Evolutionary conservation across 2,888 invertebrate genomes (phyloP).

Genomic region (Oxytorus armatus): DNA sequence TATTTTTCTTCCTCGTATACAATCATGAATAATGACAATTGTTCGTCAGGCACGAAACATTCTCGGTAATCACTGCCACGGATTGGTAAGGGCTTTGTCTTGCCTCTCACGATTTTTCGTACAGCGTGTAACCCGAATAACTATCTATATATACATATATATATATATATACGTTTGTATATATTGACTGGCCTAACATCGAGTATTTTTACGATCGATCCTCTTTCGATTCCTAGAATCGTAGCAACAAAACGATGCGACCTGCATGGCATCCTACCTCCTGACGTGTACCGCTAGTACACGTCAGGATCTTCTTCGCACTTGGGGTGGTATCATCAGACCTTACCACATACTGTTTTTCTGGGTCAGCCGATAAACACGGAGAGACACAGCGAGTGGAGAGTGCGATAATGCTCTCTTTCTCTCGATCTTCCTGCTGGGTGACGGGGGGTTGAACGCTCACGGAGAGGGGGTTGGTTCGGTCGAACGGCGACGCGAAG

Average conservation of each 20-base stretch:
- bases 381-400: conserved; percentile 50
- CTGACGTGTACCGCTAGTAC: conserved; percentile 8
- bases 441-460: conserved; percentile 58
- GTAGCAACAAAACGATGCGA: conserved; percentile 50
- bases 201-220: conserved; percentile 53
- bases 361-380: conserved; percentile 81
- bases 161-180: not conserved
- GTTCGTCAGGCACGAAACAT: not conserved
- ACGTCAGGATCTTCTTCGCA: conserved; percentile 53
- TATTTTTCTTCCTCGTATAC: not conserved
- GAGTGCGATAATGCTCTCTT: conserved; percentile 28
- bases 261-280: conserved; percentile 41
- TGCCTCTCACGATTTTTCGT: not conserved
- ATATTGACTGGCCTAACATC: conserved; percentile 14
- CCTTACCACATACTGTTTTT: conserved; percentile 76
- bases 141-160: no score
- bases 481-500: conserved; percentile 61
- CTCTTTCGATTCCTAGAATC: conserved; percentile 58
- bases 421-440: conserved; percentile 5
- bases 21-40: not conserved
- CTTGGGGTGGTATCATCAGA: conserved; percentile 38
- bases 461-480: conserved; percentile 56
- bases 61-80: not conserved
- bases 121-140: not conserved
- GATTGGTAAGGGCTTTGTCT: no score